Evolutionary conservation across 2,113 vertebrate genomes (phyloP), one percentile per base, ranked within the genome.

Genomic region (Hystrix brachyura): DNA sequence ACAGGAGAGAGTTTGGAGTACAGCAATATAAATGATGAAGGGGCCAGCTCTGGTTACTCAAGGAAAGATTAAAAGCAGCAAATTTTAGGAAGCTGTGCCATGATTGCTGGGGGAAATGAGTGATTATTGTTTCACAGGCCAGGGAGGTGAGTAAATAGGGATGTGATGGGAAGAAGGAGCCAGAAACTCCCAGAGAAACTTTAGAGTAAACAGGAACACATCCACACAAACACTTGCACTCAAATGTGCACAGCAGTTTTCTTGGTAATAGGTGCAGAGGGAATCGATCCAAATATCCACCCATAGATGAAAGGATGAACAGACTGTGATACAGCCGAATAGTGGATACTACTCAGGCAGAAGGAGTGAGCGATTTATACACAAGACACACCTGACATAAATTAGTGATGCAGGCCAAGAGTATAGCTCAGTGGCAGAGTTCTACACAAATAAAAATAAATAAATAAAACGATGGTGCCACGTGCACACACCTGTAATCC

Each of bases 1-100:
- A 94, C 0, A 1, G 65, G 65, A 87, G 2, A 64, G 81, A 95
- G 46, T 94, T 81, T 87, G 91, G 34, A 90, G 29, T 78, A 89
- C 17, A 89, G 65, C 64, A 86, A 91, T 94, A 95, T 90, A 97
- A 95, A 84, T 83, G 53, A 92, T 81, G 60, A 96, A 89, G 65
- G 48, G 48, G 25, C 57, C 87, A 80, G 34, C n/a, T 93, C 51
- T 93, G 81, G 94, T 94, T 92, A 60, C 27, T 2, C 43, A 46
- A 57, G 57, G 92, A 80, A 94, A 97, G 38, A 87, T 84, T 51
- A 90, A 91, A 94, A 81, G 88, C 94, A 92, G 34, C 34, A 82
- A 59, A 72, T 38, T 80, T 76, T 38, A 82, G 72, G 60, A 90
- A 43, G 53, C 76, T 64, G 57, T 13, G 43, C 46, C 19, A 7